Evolutionary conservation across 2,113 vertebrate genomes (phyloP).

Genomic region (Microcebus griseorufus): DNA sequence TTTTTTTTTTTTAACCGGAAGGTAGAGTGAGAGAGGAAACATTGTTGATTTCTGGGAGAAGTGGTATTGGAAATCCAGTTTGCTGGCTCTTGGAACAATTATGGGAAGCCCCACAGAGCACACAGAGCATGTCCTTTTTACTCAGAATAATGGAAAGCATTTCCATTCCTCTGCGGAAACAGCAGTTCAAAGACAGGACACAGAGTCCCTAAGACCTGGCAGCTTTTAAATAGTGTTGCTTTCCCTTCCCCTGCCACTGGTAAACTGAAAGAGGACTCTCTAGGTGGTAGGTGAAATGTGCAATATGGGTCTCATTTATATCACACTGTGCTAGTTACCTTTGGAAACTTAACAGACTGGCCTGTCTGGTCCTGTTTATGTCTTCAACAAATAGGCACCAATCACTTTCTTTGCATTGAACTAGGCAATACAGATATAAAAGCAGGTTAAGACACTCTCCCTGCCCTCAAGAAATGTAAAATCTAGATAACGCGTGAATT

Average conservation of each 20-base stretch:
- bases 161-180: slow-evolving; percentile 75
- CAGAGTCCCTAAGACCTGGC: slow-evolving; percentile 74
- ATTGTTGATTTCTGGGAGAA: slow-evolving; percentile 67
- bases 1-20: slow-evolving; percentile 67
- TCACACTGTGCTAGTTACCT: not conserved
- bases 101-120: slow-evolving; percentile 78
- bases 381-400: not conserved
- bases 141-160: slow-evolving; percentile 72
- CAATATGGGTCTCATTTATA: slow-evolving; percentile 34
- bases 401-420: not conserved
- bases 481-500: not conserved
- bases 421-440: not conserved
- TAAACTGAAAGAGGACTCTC: slow-evolving; percentile 50
- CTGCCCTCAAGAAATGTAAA: not conserved
- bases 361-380: not conserved
- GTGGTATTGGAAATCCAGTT: slow-evolving; percentile 68
- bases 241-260: not conserved
- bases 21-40: slow-evolving; percentile 73
- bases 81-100: slow-evolving; percentile 78
- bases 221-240: slow-evolving; percentile 8
- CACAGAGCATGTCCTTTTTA: slow-evolving; percentile 73
- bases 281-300: not conserved
- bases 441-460: not conserved
- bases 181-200: slow-evolving; percentile 78
- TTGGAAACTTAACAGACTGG: slow-evolving; percentile 39